These are phyloP conservation scores for Selene dorsalis DNA, from an alignment of 2,797 vertebrate genomes.

Conservation along the genomic window DNA sequence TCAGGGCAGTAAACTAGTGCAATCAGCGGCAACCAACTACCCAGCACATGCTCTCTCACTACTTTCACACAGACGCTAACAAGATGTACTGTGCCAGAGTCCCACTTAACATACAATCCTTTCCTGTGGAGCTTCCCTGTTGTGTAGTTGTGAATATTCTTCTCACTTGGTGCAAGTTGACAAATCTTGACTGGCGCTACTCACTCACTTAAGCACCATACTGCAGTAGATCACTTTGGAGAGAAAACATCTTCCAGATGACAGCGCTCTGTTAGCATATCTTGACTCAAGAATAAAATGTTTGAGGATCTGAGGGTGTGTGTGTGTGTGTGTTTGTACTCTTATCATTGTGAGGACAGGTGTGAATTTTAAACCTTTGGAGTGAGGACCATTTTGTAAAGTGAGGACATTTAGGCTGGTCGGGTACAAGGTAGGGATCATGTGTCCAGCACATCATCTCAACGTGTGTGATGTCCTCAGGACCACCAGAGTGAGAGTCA, in stretches of 20 bases:
- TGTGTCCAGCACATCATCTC: no score
- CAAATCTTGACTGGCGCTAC: neutral
- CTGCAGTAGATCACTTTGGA: neutral
- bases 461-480: no score
- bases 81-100: neutral
- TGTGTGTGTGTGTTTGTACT: no score
- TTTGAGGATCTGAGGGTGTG: neutral
- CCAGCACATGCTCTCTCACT: neutral
- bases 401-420: no score
- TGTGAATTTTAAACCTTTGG: no score
- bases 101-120: neutral
- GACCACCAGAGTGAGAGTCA: no score
- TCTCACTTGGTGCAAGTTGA: neutral
- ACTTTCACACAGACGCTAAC: conserved; percentile 5
- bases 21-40: neutral
- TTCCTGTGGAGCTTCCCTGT: neutral
- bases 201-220: neutral
- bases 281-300: conserved; percentile 15
- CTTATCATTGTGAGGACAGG: no score
- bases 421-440: no score
- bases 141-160: neutral
- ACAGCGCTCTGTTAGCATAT: neutral
- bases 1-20: neutral
- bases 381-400: no score
- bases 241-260: neutral